phyloP scores from a whole-genome alignment of 2,797 vertebrate species.

The Notolepis coatsorum region DNA sequence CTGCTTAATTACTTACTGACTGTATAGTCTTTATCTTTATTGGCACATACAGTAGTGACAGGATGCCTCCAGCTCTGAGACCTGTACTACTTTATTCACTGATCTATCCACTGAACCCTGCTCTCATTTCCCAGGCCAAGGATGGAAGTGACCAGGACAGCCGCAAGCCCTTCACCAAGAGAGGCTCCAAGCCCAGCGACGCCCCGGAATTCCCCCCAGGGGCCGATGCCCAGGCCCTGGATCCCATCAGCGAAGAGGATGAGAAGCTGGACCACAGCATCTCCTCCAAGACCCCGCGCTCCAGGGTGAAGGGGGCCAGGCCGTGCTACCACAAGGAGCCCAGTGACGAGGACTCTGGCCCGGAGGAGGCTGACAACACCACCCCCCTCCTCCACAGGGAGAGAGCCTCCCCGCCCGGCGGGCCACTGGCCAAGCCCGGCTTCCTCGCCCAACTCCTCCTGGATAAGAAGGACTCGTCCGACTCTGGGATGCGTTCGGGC shows the following conservation, averaged over 20 bases:
- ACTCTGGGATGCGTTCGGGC: constrained; percentile 91
- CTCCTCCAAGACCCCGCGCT: constrained; percentile 80
- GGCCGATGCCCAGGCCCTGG: constrained; percentile 86
- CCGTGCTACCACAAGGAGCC: constrained; percentile 91
- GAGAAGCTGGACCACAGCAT: constrained; percentile 91
- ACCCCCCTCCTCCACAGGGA: constrained; percentile 89
- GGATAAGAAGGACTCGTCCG: constrained; percentile 95
- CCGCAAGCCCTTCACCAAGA: constrained; percentile 87
- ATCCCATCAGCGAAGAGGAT: constrained; percentile 97
- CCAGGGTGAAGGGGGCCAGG: constrained; percentile 84
- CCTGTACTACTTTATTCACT: constrained; percentile 54
- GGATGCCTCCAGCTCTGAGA: constrained; percentile 39
- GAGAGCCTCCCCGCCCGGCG: constrained; percentile 72
- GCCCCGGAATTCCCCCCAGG: constrained; percentile 85
- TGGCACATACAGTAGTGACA: constrained; percentile 43
- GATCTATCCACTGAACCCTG: constrained; percentile 48
- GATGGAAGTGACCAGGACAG: constrained; percentile 86
- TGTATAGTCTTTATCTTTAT: constrained; percentile 48
- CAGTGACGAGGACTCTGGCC: constrained; percentile 90
- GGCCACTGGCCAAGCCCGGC: constrained; percentile 76
- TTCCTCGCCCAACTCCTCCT: constrained; percentile 85
- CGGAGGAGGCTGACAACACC: constrained; percentile 91
- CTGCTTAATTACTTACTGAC: constrained; percentile 42
- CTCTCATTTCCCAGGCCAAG: constrained; percentile 71
- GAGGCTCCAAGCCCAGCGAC: constrained; percentile 85